Evolutionary conservation across 2,797 vertebrate species (phyloP).

Genomic region (Catamblyrhynchus diadema): DNA sequence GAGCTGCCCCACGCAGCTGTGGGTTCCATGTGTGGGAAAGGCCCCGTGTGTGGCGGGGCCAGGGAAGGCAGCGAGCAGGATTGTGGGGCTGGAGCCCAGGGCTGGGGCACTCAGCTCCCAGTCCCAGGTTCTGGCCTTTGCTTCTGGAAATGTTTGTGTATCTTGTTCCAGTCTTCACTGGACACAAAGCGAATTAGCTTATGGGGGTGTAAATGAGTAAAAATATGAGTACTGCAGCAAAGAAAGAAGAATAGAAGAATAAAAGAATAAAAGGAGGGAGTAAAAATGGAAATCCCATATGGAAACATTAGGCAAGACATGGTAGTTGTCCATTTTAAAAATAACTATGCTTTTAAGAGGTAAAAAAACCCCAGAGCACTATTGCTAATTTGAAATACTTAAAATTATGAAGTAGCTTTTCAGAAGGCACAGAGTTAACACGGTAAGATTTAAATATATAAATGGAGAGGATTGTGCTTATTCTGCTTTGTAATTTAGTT

Average conservation of each 20-base stretch:
- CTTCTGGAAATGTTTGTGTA: not conserved
- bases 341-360: not conserved
- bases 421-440: not conserved
- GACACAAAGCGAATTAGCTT: not conserved
- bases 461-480: not conserved
- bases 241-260: not conserved
- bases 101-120: not conserved
- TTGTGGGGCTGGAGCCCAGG: accelerated
- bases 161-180: not conserved
- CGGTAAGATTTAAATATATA: not conserved
- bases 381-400: not conserved
- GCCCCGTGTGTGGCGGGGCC: not conserved
- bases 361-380: not conserved
- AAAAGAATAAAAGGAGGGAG: not conserved
- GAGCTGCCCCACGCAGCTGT: accelerated
- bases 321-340: not conserved
- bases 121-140: not conserved
- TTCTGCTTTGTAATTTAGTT: not conserved
- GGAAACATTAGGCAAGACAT: not conserved
- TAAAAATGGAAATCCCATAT: not conserved
- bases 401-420: not conserved
- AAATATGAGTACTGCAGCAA: not conserved
- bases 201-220: not conserved
- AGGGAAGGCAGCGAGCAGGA: not conserved
- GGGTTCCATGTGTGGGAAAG: not conserved